A percentile compares a stretch with the other conserved stretches of the same genome.
Evolutionary conservation across 2,797 vertebrate species (phyloP).

Genomic region (Choloepus didactylus): DNA sequence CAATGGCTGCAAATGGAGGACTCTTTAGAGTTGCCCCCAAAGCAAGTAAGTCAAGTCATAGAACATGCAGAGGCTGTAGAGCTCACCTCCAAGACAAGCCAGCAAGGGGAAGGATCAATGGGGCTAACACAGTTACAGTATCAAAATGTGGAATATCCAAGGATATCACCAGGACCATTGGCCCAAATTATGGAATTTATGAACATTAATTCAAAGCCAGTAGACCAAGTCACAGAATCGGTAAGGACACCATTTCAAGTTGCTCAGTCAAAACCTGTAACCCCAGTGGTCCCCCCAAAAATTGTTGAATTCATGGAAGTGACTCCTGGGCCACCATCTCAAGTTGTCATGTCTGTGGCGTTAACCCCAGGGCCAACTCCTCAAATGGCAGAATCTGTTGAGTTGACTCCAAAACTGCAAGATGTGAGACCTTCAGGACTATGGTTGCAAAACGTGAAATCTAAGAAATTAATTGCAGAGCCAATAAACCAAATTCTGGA

Average conservation of each 20-base stretch:
- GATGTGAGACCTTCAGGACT: background rate
- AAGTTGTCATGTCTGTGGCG: slow-evolving; percentile 42
- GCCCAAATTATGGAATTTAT: slow-evolving; percentile 20
- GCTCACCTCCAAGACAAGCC: background rate
- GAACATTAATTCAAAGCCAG: slow-evolving; percentile 31
- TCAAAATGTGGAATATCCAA: slow-evolving; percentile 4
- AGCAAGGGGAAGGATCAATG: slow-evolving; percentile 4
- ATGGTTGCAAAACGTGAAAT: slow-evolving; percentile 57
- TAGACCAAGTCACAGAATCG: slow-evolving; percentile 48
- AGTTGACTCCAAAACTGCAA: slow-evolving; percentile 31
- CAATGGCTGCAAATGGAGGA: background rate
- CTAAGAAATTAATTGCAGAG: slow-evolving; percentile 32
- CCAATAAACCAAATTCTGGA: slow-evolving; percentile 68
- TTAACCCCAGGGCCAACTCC: background rate
- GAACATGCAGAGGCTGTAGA: background rate
- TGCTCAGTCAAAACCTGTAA: background rate
- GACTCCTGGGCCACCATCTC: slow-evolving; percentile 13
- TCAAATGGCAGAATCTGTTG: slow-evolving; percentile 43
- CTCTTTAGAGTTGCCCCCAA: background rate
- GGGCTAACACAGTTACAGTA: background rate
- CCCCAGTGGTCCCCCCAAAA: background rate
- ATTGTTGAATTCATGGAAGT: slow-evolving; percentile 28
- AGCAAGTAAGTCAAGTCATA: slow-evolving; percentile 26
- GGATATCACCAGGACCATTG: background rate
- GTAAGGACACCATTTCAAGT: slow-evolving; percentile 36